Evolutionary conservation across 2,113 vertebrate species (phyloP), one percentile per base, ranked within the genome.

Genomic region (Tautogolabrus adspersus): DNA sequence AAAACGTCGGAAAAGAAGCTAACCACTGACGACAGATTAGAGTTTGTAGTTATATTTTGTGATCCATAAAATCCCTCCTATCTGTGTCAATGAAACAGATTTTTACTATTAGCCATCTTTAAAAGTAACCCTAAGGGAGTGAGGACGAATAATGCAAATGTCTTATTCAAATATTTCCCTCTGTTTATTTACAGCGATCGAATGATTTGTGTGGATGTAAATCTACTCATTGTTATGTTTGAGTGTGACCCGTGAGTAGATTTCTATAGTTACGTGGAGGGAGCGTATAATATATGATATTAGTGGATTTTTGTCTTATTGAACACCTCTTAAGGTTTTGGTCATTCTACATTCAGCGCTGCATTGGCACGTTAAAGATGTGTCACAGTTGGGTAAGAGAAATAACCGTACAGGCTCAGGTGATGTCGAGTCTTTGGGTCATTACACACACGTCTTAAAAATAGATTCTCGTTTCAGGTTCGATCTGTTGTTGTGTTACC

Each of bases 401-500:
- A 12, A n/a, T 21, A 55, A 22, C 61, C 7, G 5, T 67, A 59
- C 58, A 55, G n/a, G 57, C 64, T 72, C 60, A 1, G 26, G 16
- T 5, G 1, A 42, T 72, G 54, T 16, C 34, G 11, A 46, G 26
- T 57, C 15, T 62, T 37, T 40, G 51, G 61, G 61, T 72, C 38
- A 69, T 75, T 21, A 58, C 6, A 3, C 10, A 13, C 51, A 51
- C 21, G 22, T 6, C 8, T 19, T 56, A 30, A 37, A 66, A 77
- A 70, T 65, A 37, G 19, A 60, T 71, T 42, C 38, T 54, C 46
- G 55, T 52, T 82, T 51, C 44, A 16, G 12, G 34, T 61, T 81
- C 0, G 5, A 65, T 72, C 21, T 79, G 72, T 85, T 65, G 71
- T 60, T 72, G 30, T 68, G 23, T 78, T 73, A 19, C 66, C 21